Percentiles rank a stretch among this genome's conserved stretches.
Evolutionary conservation across 1,140 invertebrate genomes (phyloP).

Genomic region (Gryon sp.): DNA sequence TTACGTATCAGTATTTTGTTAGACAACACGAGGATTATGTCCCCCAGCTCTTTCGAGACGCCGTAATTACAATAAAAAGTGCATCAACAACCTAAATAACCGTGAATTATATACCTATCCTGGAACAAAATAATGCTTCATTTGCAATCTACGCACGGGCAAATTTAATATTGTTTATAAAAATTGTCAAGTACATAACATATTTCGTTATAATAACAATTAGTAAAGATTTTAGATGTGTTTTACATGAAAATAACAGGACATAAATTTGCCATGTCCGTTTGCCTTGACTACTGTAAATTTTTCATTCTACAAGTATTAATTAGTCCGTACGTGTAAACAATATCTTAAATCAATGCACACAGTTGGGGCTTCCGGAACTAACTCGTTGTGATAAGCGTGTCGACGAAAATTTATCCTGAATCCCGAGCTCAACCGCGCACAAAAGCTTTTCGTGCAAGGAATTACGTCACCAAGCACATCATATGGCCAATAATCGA

Average conservation of each 20-base stretch:
- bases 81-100: too few relatives aligned
- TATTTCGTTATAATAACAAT: too few relatives aligned
- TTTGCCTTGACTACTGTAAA: too few relatives aligned
- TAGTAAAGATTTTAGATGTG: too few relatives aligned
- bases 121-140: too few relatives aligned
- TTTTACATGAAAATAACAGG: too few relatives aligned
- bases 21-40: constrained; percentile 64
- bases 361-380: constrained; percentile 7
- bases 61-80: background rate
- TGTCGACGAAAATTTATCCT: constrained; percentile 1
- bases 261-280: too few relatives aligned
- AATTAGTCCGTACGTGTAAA: constrained; percentile 18
- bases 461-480: constrained; percentile 8
- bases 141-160: too few relatives aligned
- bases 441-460: background rate
- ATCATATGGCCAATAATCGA: constrained; percentile 61
- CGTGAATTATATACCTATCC: too few relatives aligned
- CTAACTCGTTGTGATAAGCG: constrained; percentile 7
- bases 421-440: background rate
- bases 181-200: too few relatives aligned
- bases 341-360: constrained; percentile 9
- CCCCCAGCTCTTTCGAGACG: background rate
- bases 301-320: constrained; percentile 5
- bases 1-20: constrained; percentile 76
- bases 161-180: too few relatives aligned